These are phyloP conservation scores for Sprattus sprattus DNA, from an alignment of 2,113 vertebrate species.

Conservation along the genomic window DNA sequence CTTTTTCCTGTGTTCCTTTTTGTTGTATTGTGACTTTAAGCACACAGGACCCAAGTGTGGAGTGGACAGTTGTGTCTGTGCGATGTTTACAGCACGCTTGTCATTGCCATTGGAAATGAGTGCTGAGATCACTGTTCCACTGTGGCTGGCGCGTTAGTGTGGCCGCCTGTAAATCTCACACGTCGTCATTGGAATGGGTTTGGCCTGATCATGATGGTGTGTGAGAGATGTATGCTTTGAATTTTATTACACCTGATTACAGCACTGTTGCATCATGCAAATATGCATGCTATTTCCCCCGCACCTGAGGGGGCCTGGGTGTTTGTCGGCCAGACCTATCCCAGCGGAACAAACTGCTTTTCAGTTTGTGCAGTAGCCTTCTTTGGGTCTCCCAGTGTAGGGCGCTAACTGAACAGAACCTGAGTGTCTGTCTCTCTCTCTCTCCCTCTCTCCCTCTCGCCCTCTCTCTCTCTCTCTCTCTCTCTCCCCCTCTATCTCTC, in stretches of 20 bases:
- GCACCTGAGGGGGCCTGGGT: background rate
- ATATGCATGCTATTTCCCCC: background rate
- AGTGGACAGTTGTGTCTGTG: background rate
- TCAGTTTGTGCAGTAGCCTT: background rate
- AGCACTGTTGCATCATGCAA: background rate
- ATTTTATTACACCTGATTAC: background rate
- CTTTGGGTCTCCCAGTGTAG: background rate
- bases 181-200: background rate
- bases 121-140: background rate
- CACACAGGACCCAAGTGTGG: background rate
- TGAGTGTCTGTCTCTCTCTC: background rate
- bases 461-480: background rate
- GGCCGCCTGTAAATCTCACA: background rate
- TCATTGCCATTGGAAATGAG: background rate
- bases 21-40: background rate
- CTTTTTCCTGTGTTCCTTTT: background rate
- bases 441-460: too few relatives aligned
- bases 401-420: background rate
- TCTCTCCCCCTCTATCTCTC: too few relatives aligned
- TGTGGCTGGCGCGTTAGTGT: background rate
- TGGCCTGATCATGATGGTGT: background rate
- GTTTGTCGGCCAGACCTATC: background rate
- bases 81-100: background rate
- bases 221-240: background rate
- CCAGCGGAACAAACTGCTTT: background rate